Conservation (phyloP, 2,113 vertebrate species). For the Misgurnus mizolepis region DNA sequence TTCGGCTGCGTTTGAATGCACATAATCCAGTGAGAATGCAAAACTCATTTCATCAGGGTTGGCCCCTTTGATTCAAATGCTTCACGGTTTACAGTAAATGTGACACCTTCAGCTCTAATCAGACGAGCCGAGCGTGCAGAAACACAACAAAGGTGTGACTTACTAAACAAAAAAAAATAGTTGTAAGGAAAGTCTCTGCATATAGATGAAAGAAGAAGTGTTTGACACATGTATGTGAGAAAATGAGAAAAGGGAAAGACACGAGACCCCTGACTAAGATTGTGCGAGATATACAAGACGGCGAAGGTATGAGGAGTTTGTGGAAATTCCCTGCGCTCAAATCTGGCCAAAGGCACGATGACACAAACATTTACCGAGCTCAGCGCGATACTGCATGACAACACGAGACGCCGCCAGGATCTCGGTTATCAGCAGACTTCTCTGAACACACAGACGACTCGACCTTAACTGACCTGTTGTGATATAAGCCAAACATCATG, state of each 20-base stretch:
- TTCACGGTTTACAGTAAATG: conserved; percentile 19
- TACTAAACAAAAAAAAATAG: background rate
- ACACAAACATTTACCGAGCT: conserved; percentile 12
- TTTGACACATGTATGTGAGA: background rate
- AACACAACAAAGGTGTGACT: background rate
- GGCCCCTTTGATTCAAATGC: conserved; percentile 15
- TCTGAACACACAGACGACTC: too few species aligned
- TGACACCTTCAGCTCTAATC: background rate
- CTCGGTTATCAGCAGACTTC: too few species aligned
- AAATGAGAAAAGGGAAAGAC: background rate
- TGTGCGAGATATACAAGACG: conserved; percentile 31
- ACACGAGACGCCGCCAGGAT: too few species aligned
- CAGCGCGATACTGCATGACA: too few species aligned
- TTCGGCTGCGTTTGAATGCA: background rate
- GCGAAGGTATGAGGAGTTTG: background rate
- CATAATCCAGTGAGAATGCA: conserved; percentile 2
- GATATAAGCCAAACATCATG: too few species aligned
- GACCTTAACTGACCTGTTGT: too few species aligned
- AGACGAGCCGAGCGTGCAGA: background rate
- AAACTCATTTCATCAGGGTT: conserved; percentile 10
- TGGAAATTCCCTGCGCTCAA: conserved; percentile 41
- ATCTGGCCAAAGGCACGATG: conserved; percentile 8
- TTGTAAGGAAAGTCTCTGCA: conserved; percentile 6
- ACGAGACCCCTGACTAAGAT: conserved; percentile 50
- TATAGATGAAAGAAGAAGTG: background rate